Conservation (phyloP, 2,113 vertebrate genomes). For the Corythaeola cristata region DNA sequence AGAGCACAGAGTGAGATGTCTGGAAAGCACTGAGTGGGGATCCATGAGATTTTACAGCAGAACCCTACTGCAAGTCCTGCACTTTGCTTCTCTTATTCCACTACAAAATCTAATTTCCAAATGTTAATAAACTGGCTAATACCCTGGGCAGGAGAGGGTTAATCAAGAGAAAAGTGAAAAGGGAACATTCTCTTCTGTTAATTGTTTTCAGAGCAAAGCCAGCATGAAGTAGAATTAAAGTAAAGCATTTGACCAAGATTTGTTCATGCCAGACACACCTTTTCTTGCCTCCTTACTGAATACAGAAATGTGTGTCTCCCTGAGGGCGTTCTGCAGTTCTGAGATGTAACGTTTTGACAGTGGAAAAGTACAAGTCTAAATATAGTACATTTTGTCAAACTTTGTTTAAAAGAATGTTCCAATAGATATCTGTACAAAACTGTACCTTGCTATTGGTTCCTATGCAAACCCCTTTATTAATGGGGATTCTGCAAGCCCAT, state of each 20-base stretch:
- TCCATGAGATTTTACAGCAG: not conserved
- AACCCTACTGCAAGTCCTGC: not conserved
- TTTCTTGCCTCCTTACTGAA: not conserved
- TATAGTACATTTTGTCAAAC: not conserved
- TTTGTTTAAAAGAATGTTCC: not conserved
- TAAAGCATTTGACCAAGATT: not conserved
- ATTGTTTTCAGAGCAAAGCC: not conserved
- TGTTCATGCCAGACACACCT: conserved; percentile 38
- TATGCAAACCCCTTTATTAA: not conserved
- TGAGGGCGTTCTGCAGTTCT: conserved; percentile 1
- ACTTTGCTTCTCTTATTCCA: not conserved
- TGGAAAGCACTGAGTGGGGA: not conserved
- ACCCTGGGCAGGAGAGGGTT: not conserved
- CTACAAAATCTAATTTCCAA: not conserved
- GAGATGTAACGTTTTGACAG: not conserved
- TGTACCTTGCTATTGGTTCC: not conserved
- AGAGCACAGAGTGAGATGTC: not conserved
- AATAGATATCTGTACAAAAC: not conserved
- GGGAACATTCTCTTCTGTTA: not conserved
- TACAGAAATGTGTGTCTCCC: not conserved
- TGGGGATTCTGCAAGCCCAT: not conserved
- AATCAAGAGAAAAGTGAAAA: not conserved
- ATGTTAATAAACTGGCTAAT: not conserved
- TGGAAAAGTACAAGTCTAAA: conserved; percentile 54
- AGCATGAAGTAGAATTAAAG: not conserved